Evolutionary conservation across 2,888 invertebrate species (phyloP).

Genomic region (Molorchus minor): DNA sequence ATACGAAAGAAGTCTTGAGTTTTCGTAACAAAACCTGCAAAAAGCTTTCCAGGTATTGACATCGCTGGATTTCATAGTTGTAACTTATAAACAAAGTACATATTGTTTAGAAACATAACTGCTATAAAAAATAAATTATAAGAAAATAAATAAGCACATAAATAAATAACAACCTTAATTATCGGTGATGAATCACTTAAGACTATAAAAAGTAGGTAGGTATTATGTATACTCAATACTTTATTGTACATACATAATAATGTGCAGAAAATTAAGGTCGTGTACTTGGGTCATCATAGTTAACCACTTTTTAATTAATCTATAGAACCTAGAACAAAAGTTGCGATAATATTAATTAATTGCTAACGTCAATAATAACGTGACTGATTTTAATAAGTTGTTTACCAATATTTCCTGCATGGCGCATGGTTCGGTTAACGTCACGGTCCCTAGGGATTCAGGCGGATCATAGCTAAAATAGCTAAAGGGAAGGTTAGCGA

Average conservation of each 20-base stretch:
- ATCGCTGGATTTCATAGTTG: too few species aligned
- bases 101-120: background rate
- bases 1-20: too few species aligned
- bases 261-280: constrained; percentile 7
- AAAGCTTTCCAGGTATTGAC: too few species aligned
- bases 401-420: too few species aligned
- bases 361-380: background rate
- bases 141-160: background rate
- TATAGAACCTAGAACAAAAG: background rate
- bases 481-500: background rate
- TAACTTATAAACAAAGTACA: too few species aligned
- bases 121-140: background rate
- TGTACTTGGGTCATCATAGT: constrained; percentile 3
- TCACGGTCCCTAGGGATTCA: too few species aligned
- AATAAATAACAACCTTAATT: background rate
- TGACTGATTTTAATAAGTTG: too few species aligned
- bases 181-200: background rate
- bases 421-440: too few species aligned
- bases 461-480: background rate
- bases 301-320: constrained; percentile 5
- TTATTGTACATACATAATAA: constrained; percentile 1
- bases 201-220: background rate
- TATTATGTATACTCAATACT: background rate
- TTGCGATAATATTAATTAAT: background rate
- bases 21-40: too few species aligned